Evolutionary conservation across 1,140 invertebrate species (phyloP).

Genomic region (Yoshiicerus persimilis): DNA sequence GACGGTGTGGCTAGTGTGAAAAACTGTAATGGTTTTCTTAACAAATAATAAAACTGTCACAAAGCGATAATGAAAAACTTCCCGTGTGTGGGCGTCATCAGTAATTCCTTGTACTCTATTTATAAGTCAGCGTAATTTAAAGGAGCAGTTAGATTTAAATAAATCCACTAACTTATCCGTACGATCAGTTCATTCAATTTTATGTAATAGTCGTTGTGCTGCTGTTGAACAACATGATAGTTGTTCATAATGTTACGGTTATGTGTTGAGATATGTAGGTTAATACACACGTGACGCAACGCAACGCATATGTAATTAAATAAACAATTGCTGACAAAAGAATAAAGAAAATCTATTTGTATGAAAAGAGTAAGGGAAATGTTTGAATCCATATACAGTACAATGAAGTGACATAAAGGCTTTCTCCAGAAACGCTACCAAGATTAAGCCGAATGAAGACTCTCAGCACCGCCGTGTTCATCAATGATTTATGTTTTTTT

Average conservation of each 20-base stretch:
- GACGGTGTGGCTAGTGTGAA: neutral
- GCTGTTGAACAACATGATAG: neutral
- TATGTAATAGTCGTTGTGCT: neutral
- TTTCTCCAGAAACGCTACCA: neutral
- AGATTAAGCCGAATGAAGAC: constrained; percentile 33
- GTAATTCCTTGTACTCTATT: neutral
- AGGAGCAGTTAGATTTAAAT: neutral
- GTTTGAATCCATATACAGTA: neutral
- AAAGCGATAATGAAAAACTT: neutral
- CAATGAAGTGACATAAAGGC: neutral
- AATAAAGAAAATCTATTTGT: neutral
- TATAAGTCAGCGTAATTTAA: neutral
- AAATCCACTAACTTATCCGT: neutral
- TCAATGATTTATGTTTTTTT: constrained; percentile 28
- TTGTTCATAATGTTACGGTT: neutral
- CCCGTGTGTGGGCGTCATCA: neutral
- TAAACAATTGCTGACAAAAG: neutral
- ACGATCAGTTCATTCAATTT: neutral
- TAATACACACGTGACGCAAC: neutral
- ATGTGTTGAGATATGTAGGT: neutral
- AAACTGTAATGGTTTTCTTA: neutral
- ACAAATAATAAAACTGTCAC: neutral
- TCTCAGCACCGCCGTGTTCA: constrained; percentile 36
- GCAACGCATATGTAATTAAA: neutral
- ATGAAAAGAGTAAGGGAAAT: neutral